Percentiles rank a stretch among this genome's conserved stretches.
These are phyloP conservation scores for Paramormyrops kingsleyae DNA, from an alignment of 2,113 vertebrate genomes.

Conservation along the genomic window DNA sequence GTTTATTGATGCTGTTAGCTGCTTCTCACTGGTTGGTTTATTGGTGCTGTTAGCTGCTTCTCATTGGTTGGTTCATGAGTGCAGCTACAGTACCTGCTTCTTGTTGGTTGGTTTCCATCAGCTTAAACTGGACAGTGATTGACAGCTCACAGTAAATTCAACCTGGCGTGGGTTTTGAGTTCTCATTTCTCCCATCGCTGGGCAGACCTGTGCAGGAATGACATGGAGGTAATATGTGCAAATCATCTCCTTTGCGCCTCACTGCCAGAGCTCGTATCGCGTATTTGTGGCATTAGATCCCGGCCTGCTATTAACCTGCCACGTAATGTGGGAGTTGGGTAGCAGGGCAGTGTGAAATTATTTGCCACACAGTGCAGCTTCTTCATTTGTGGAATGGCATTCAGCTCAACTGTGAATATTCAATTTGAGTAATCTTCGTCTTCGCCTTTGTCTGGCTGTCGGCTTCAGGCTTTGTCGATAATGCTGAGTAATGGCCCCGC, in stretches of 20 bases:
- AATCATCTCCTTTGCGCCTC: not conserved
- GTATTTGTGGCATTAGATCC: not conserved
- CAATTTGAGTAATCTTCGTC: not conserved
- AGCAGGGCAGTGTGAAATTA: not conserved
- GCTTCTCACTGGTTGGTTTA: not conserved
- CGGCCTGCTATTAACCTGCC: not conserved
- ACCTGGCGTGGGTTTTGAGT: not conserved
- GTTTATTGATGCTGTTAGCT: too few relatives aligned
- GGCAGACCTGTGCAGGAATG: not conserved
- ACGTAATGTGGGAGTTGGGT: not conserved
- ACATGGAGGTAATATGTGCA: constrained; percentile 1
- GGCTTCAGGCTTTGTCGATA: not conserved
- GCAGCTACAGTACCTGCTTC: not conserved
- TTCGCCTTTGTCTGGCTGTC: not conserved
- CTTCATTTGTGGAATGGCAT: not conserved
- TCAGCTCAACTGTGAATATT: not conserved
- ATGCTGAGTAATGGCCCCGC: not conserved
- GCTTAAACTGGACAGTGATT: not conserved
- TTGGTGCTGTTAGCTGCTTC: not conserved
- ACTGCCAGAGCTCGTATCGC: not conserved
- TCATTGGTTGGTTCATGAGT: not conserved
- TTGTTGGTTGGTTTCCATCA: not conserved
- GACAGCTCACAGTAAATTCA: not conserved
- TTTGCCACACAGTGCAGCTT: not conserved
- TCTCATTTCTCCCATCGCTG: not conserved